Percentiles rank a stretch among this genome's conserved stretches.
Evolutionary conservation across 1,140 invertebrate species (phyloP).

Genomic region (Wasmannia auropunctata): DNA sequence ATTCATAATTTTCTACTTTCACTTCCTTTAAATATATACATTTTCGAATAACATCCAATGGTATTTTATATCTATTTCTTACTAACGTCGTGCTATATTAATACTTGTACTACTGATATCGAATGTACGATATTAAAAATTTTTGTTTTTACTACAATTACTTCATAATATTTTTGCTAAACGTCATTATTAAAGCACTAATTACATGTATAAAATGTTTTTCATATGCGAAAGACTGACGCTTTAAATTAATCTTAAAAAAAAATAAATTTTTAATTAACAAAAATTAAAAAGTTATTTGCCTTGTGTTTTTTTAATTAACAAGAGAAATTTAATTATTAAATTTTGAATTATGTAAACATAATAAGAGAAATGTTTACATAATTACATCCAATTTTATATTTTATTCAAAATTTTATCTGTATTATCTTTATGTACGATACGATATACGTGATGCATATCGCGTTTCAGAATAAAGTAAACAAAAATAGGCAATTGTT

Average conservation of each 20-base stretch:
- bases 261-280: not conserved
- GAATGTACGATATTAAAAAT: not conserved
- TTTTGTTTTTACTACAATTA: not conserved
- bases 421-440: not conserved
- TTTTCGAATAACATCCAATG: not conserved
- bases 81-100: not conserved
- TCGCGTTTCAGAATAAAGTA: not conserved
- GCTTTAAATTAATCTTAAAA: not conserved
- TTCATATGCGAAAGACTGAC: not conserved
- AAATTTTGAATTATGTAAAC: not conserved
- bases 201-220: slow-evolving; percentile 4
- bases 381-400: not conserved
- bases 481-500: not conserved
- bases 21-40: not conserved
- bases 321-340: slow-evolving; percentile 16
- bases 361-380: not conserved
- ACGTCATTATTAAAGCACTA: not conserved
- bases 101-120: not conserved
- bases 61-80: not conserved
- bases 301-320: not conserved
- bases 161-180: not conserved
- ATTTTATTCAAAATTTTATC: not conserved
- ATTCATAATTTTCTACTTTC: not conserved
- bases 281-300: not conserved
- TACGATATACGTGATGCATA: not conserved